Evolutionary conservation across 2,113 vertebrate species (phyloP), one percentile per base, ranked within the genome.

Genomic region (Oncorhynchus keta): DNA sequence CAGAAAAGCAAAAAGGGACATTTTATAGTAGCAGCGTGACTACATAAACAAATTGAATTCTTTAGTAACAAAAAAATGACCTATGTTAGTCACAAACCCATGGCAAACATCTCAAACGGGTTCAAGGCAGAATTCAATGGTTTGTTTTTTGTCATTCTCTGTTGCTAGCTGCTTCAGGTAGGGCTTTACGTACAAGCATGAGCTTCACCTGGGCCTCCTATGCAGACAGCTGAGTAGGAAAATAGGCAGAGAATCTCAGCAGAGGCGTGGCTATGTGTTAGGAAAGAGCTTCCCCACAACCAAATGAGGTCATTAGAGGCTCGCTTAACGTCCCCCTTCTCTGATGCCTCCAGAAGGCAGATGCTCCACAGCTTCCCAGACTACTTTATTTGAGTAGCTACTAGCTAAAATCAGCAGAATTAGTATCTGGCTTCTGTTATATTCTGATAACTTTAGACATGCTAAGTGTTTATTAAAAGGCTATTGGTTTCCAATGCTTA

Each of bases 221-320:
- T 45, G 39, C 39, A 45, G 39, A 45, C 39, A 45, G 39, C 39
- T 45, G 39, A 11, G 39, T 12, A 48, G 69, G 69, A 51, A 49
- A 48, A 12, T 39, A 13, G 69, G 9, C 39, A 24, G 45, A 48
- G 69, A 18, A 26, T 48, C 72, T 78, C 88, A 82, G 86, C 76
- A 85, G 88, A 92, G 87, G 89, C 76, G 51, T 61, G 68, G 20
- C 70, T 64, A 70, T 81, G 90, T 88, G 87, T 89, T 85, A 87
- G 84, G 79, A 81, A 76, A 71, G 77, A 83, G 80, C 81, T 76
- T 84, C 77, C 79, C 55, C 62, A 71, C 79, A 74, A 84, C 75
- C 75, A 91, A 91, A 90, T 89, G 89, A 91, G 84, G 81, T 80
- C 84, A 65, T 83, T 77, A 45, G 88, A 86, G 86, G 80, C 83